Percentiles rank a stretch among this genome's conserved stretches.
Evolutionary conservation across 2,797 vertebrate species (phyloP).

Genomic region (Hyperoplus lanceolatus): DNA sequence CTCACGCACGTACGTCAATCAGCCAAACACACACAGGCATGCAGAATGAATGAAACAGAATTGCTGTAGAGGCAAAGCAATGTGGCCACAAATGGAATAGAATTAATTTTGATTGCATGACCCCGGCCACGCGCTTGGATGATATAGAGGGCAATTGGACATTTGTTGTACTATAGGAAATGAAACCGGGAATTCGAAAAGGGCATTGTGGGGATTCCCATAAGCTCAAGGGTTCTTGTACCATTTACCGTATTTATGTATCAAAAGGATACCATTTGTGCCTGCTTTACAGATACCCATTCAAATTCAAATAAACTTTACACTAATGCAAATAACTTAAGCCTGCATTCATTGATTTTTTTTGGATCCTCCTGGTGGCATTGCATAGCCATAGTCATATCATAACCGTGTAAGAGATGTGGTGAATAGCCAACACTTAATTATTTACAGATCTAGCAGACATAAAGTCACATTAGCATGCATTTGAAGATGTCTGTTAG

Average conservation of each 20-base stretch:
- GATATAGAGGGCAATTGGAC: conserved; percentile 11
- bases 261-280: background rate
- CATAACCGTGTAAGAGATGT: background rate
- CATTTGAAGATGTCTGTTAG: background rate
- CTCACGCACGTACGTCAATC: conserved; percentile 33
- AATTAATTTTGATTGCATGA: conserved; percentile 49
- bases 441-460: too few relatives aligned
- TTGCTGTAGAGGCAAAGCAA: conserved; percentile 40
- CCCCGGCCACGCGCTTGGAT: conserved; percentile 16
- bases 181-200: conserved; percentile 14
- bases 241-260: background rate
- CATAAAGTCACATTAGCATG: too few relatives aligned
- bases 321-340: background rate
- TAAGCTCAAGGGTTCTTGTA: background rate
- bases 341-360: background rate
- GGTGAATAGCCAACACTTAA: background rate
- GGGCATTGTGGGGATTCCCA: background rate
- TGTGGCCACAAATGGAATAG: conserved; percentile 37
- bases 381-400: background rate
- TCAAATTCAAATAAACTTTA: background rate
- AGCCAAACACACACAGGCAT: conserved; percentile 41
- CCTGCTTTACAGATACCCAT: background rate
- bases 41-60: conserved; percentile 38
- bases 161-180: conserved; percentile 5
- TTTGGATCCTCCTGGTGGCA: background rate